A percentile compares a stretch with the other conserved stretches of the same genome.
These are phyloP conservation scores for Mellilla xanthometata DNA, from an alignment of 2,888 invertebrate genomes.

Conservation along the genomic window DNA sequence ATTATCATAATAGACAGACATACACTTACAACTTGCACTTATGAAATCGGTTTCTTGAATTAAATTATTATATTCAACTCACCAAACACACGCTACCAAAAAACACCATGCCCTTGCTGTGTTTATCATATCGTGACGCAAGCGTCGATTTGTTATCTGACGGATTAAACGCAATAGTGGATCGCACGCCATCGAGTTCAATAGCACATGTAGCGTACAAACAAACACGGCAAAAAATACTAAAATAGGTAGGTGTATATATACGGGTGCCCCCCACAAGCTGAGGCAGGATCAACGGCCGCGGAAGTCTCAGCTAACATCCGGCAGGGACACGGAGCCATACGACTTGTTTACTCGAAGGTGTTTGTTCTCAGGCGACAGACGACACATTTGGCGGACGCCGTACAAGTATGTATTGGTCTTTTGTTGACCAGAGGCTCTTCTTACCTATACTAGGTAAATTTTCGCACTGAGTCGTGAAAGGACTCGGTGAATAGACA, in stretches of 20 bases:
- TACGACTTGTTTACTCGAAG: constrained; percentile 36
- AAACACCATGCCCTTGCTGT: constrained; percentile 16
- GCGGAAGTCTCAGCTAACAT: constrained; percentile 61
- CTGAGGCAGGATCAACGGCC: constrained; percentile 54
- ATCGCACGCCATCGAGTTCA: constrained; percentile 45
- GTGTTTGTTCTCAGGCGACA: constrained; percentile 23
- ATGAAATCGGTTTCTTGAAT: no score
- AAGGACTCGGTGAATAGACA: no score
- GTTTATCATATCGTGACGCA: constrained; percentile 16
- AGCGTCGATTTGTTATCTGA: constrained; percentile 56
- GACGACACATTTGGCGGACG: constrained; percentile 16
- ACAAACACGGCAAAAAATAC: constrained; percentile 46
- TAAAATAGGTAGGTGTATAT: constrained; percentile 8
- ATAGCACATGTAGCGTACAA: constrained; percentile 51
- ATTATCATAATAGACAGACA: no score
- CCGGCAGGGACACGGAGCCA: constrained; percentile 43
- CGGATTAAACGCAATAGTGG: constrained; percentile 44
- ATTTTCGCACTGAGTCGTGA: no score
- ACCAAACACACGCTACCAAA: no score
- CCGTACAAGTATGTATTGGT: background rate
- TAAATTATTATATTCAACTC: no score
- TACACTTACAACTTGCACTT: no score
- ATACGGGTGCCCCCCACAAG: constrained; percentile 48
- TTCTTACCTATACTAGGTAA: no score
- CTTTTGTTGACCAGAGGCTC: no score